Conservation (phyloP, 2,888 invertebrate species). For the Amphipyra berbera region DNA sequence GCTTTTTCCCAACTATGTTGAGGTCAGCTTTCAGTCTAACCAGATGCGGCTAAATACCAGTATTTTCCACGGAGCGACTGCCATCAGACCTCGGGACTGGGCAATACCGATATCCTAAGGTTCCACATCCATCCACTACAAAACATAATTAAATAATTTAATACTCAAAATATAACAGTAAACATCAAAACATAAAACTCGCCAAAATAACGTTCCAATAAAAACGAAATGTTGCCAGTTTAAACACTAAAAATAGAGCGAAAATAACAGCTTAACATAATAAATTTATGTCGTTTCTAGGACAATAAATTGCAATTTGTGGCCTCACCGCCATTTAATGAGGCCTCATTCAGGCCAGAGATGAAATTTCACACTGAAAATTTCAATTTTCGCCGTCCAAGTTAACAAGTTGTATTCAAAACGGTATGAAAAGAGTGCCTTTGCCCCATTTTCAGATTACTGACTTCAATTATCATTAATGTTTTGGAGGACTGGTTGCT, state of each 20-base stretch:
- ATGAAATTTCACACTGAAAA: slow-evolving; percentile 67
- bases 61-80: too few relatives aligned
- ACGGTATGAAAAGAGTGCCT: slow-evolving; percentile 39
- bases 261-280: slow-evolving; percentile 52
- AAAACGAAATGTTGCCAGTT: slow-evolving; percentile 18
- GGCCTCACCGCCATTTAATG: slow-evolving; percentile 61
- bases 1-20: too few relatives aligned
- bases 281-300: slow-evolving; percentile 58
- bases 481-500: slow-evolving; percentile 8
- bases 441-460: slow-evolving; percentile 41
- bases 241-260: slow-evolving; percentile 33
- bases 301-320: slow-evolving; percentile 68
- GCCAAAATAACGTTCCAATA: slow-evolving; percentile 28
- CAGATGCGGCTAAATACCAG: too few relatives aligned
- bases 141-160: too few relatives aligned
- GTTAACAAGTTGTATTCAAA: slow-evolving; percentile 62
- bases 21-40: too few relatives aligned
- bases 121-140: too few relatives aligned
- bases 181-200: neutral
- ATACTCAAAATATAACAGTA: too few relatives aligned
- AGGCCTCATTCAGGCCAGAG: slow-evolving; percentile 57
- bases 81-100: too few relatives aligned
- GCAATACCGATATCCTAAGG: too few relatives aligned
- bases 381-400: slow-evolving; percentile 66
- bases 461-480: slow-evolving; percentile 41